These are phyloP conservation scores for Atta colombica DNA, from an alignment of 1,140 invertebrate genomes.

Conservation along the genomic window DNA sequence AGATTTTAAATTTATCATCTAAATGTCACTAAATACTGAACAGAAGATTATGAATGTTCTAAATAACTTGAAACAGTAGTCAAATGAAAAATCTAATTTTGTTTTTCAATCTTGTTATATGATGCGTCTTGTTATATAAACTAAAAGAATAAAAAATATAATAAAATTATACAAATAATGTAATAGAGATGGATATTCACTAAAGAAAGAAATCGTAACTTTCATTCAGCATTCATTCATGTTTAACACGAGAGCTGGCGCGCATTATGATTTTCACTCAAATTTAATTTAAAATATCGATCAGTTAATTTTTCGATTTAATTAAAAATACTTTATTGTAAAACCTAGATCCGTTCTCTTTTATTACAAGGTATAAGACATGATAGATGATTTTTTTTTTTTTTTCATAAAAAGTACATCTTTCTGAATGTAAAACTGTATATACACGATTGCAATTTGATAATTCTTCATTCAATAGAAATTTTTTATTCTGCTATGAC, in stretches of 20 bases:
- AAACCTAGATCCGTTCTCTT: constrained; percentile 29
- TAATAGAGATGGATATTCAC: background rate
- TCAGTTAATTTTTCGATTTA: background rate
- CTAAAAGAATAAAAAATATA: background rate
- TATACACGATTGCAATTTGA: constrained; percentile 27
- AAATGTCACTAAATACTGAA: background rate
- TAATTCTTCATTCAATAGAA: constrained; percentile 22
- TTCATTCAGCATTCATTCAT: background rate
- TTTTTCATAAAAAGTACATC: constrained; percentile 45
- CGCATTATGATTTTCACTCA: background rate
- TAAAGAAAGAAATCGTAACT: background rate
- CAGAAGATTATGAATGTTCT: background rate
- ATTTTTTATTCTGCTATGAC: constrained; percentile 7
- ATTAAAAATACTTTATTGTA: constrained; percentile 47
- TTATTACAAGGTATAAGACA: constrained; percentile 50
- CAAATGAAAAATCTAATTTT: background rate
- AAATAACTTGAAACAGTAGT: background rate
- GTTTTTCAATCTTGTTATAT: background rate
- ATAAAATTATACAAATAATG: constrained; percentile 13
- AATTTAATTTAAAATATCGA: background rate
- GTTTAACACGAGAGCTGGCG: background rate
- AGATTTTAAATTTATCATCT: background rate
- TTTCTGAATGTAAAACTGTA: constrained; percentile 41
- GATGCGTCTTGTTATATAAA: background rate
- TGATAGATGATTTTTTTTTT: background rate